Conservation (phyloP, 2,888 invertebrate genomes). For the Brenthis hecate region DNA sequence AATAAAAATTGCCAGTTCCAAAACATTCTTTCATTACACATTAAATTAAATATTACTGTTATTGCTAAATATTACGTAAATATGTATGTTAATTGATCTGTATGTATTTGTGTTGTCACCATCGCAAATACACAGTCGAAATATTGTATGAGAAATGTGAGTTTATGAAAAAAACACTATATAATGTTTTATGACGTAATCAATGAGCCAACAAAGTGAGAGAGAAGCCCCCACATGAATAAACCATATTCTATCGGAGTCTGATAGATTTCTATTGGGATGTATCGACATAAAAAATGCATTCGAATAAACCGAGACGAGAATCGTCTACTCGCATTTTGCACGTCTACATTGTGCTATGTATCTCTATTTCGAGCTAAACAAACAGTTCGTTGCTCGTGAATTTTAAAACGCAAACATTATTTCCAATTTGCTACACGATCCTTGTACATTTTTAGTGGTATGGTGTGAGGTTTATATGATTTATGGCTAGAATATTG, state of each 20-base stretch:
- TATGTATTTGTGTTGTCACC: no score
- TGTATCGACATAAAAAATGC: slow-evolving; percentile 27
- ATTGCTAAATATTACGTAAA: no score
- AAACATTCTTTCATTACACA: no score
- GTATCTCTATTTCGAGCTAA: slow-evolving; percentile 26
- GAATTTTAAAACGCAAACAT: slow-evolving; percentile 30
- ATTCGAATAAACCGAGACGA: slow-evolving; percentile 28
- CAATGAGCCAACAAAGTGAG: slow-evolving; percentile 1
- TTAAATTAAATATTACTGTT: no score
- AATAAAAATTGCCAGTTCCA: no score
- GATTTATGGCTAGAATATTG: not conserved
- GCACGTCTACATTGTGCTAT: slow-evolving; percentile 18
- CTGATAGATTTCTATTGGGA: slow-evolving; percentile 32
- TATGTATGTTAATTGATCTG: no score
- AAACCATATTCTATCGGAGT: slow-evolving; percentile 21
- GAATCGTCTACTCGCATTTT: slow-evolving; percentile 26
- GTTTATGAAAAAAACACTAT: not conserved
- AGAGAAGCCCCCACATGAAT: slow-evolving; percentile 17
- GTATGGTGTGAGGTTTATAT: not conserved
- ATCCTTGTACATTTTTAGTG: slow-evolving; percentile 1
- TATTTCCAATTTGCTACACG: slow-evolving; percentile 23
- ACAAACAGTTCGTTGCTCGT: slow-evolving; percentile 17
- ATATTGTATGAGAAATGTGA: no score
- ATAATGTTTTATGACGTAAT: slow-evolving; percentile 13
- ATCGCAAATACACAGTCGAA: no score